A percentile compares a stretch with the other conserved stretches of the same genome.
These are phyloP conservation scores for Acholoe squamosa DNA, from an alignment of 2,888 invertebrate species.

Conservation along the genomic window DNA sequence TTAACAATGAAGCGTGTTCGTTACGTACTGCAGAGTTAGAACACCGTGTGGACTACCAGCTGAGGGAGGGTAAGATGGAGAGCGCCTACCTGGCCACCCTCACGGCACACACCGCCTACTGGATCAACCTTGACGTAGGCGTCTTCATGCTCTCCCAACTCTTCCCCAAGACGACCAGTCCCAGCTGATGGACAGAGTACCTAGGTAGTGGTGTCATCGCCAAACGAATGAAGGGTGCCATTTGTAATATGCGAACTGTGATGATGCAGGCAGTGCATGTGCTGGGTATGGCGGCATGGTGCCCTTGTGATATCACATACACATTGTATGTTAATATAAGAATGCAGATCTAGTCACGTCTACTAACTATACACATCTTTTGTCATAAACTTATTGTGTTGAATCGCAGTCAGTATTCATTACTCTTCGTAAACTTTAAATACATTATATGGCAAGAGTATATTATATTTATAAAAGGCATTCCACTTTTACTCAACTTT, in stretches of 20 bases:
- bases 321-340: no score
- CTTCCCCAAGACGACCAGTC: conserved; percentile 55
- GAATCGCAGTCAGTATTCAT: no score
- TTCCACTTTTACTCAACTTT: no score
- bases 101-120: conserved; percentile 87
- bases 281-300: no score
- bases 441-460: no score
- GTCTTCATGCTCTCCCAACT: conserved; percentile 85
- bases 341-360: no score
- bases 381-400: no score
- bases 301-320: no score
- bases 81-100: conserved; percentile 86
- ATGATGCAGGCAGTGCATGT: neutral
- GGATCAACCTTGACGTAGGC: conserved; percentile 87
- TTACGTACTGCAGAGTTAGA: conserved; percentile 84
- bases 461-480: no score
- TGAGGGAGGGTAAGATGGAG: conserved; percentile 86
- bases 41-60: conserved; percentile 86
- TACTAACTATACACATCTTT: no score
- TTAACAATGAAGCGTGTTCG: no score
- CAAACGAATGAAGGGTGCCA: neutral
- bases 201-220: neutral
- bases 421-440: no score
- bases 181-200: conserved; percentile 10
- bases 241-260: neutral